Evolutionary conservation across 2,888 invertebrate species (phyloP).

Genomic region (Muscina levida): DNA sequence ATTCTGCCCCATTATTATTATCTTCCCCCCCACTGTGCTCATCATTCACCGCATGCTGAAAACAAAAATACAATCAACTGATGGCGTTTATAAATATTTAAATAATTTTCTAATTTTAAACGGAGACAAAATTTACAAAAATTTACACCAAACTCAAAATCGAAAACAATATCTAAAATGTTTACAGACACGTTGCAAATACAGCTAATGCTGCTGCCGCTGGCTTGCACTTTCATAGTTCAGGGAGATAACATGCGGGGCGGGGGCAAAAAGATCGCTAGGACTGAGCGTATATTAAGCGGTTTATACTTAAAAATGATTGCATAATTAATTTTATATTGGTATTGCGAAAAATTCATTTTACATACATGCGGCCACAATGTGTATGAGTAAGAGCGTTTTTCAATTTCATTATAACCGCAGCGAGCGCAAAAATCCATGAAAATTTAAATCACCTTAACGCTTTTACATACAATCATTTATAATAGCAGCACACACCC

Average conservation of each 20-base stretch:
- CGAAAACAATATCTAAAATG: too few species aligned
- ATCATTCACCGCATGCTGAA: not conserved
- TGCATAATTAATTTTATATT: slow-evolving; percentile 40
- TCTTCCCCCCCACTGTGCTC: not conserved
- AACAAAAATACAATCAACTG: slow-evolving; percentile 43
- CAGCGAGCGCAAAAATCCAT: slow-evolving; percentile 26
- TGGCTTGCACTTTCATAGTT: not conserved
- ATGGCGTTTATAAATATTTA: slow-evolving; percentile 54
- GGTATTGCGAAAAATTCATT: not conserved
- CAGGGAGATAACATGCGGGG: not conserved
- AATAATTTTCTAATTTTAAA: slow-evolving; percentile 51
- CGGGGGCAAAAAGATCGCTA: not conserved
- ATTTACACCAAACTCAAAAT: too few species aligned
- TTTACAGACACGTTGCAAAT: too few species aligned
- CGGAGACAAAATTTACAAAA: slow-evolving; percentile 32
- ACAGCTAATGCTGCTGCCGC: too few species aligned
- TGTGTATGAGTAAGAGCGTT: not conserved
- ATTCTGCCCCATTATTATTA: not conserved
- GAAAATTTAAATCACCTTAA: slow-evolving; percentile 34
- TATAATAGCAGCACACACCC: slow-evolving; percentile 12
- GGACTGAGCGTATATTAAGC: slow-evolving; percentile 51
- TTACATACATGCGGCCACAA: not conserved
- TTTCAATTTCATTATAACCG: slow-evolving; percentile 28
- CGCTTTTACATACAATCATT: slow-evolving; percentile 21
- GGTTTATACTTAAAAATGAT: slow-evolving; percentile 40